Base-by-base conservation (phyloP, 2,113 vertebrate genomes). In the Eretmochelys imbricata region DNA sequence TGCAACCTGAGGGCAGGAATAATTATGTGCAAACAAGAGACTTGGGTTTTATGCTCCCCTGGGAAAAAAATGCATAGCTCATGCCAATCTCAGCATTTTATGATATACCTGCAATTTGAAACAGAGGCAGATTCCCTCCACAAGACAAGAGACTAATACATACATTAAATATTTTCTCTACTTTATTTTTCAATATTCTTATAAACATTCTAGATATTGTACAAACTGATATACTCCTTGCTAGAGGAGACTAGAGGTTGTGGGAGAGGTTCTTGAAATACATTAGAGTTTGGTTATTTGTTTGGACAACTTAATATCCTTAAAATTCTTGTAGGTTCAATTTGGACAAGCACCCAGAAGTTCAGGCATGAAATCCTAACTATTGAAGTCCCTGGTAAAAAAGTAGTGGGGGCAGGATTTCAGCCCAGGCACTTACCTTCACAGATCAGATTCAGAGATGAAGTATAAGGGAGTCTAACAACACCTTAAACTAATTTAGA, bases 1-100 rank as follows among this genome's bases (percentile, higher is more conserved):
- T 90, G 91, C 93, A 95, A 94, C 96, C 97, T 94, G 93, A 35
- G 91, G 97, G 97, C 95, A 96, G 81, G 94, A 91, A 93, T 94
- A 97, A 96, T 95, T 94, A 95, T 80, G 95, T 94, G 92, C 91
- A 95, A 95, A 94, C 88, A 96, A 96, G 93, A 93, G 89, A 92
- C 86, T 93, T 92, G 85, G 93, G 88, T 97, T 97, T 97, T 96
- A 95, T 96, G 91, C 89, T 94, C 91, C 84, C 38, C 87, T 97
- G 11, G 46, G 88, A 91, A 97, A 96, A 96, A 97, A 97, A 96
- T 96, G 72, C 0, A 1, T 72, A 87, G 90, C 89, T 97, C 42
- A 65, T 89, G 86, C 79, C 92, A 94, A 92, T 94, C 96, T 78
- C 78, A 72, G 69, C 2, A 11, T 89, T 89, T 87, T 84, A 38